phyloP scores from a whole-genome alignment of 2,888 invertebrate genomes.

The Mechanitis mazaeus region DNA sequence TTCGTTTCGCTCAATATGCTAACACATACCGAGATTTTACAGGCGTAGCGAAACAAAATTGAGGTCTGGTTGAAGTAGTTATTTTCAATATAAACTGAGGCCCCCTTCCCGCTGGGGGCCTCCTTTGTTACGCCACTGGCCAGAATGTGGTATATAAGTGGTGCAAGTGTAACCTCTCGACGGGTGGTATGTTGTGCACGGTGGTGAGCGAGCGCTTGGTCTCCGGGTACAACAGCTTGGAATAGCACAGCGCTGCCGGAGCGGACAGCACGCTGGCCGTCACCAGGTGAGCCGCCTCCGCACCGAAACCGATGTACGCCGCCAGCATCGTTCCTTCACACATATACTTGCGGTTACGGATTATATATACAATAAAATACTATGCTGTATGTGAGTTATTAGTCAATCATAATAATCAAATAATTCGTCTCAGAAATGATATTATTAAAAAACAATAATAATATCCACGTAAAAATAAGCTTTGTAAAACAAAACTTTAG shows the following conservation, averaged over 20 bases:
- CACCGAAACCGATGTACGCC: slow-evolving; percentile 93
- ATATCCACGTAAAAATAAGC: too few species aligned
- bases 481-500: not conserved
- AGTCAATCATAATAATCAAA: too few species aligned
- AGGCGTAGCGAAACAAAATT: too few species aligned
- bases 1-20: too few species aligned
- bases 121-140: too few species aligned
- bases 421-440: too few species aligned
- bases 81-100: too few species aligned
- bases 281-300: slow-evolving; percentile 90
- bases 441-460: too few species aligned
- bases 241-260: slow-evolving; percentile 91
- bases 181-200: slow-evolving; percentile 83
- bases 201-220: slow-evolving; percentile 86
- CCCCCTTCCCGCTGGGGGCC: too few species aligned
- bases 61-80: too few species aligned
- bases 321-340: slow-evolving; percentile 88
- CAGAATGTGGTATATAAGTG: too few species aligned
- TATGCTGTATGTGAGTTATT: not conserved
- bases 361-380: not conserved
- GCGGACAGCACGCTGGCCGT: slow-evolving; percentile 98
- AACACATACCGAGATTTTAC: too few species aligned
- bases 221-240: slow-evolving; percentile 95
- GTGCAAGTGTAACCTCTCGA: slow-evolving; percentile 73
- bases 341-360: not conserved